phyloP scores from a whole-genome alignment of 2,113 vertebrate genomes.

The Xenopus borealis region DNA sequence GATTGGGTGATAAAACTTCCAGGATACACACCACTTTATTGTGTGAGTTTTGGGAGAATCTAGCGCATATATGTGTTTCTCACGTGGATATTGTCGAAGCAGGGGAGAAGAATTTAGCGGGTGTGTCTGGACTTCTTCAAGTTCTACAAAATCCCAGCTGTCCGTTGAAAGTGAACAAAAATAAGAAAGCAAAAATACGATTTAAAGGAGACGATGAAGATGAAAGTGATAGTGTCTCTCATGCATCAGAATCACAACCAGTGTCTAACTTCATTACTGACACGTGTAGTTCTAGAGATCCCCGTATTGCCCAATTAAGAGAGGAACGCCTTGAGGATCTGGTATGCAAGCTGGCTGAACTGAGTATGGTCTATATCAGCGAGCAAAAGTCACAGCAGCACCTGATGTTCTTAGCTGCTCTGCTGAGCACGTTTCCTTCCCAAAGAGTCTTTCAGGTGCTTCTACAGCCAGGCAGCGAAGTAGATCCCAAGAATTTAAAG shows the following conservation, averaged over 20 bases:
- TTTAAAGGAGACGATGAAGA: constrained; percentile 65
- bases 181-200: constrained; percentile 74
- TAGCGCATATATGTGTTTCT: constrained; percentile 70
- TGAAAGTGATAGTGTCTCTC: constrained; percentile 48
- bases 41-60: constrained; percentile 78
- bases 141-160: constrained; percentile 76
- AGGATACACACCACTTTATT: constrained; percentile 71
- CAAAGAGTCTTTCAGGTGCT: constrained; percentile 77
- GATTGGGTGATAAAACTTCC: constrained; percentile 33
- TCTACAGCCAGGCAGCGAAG: constrained; percentile 58
- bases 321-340: constrained; percentile 77
- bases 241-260: constrained; percentile 19
- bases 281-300: constrained; percentile 18
- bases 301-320: constrained; percentile 48
- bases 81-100: constrained; percentile 70
- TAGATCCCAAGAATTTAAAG: constrained; percentile 37
- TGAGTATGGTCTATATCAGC: constrained; percentile 80
- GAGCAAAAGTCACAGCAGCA: constrained; percentile 80
- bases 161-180: constrained; percentile 59
- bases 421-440: constrained; percentile 81
- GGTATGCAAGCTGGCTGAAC: constrained; percentile 81
- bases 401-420: constrained; percentile 81
- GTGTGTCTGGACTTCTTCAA: constrained; percentile 77
- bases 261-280: constrained; percentile 11
- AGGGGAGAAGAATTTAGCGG: constrained; percentile 68